Conservation (phyloP, 53 echinoderm and acorn worm genomes). For the Glandiceps talaboti region DNA sequence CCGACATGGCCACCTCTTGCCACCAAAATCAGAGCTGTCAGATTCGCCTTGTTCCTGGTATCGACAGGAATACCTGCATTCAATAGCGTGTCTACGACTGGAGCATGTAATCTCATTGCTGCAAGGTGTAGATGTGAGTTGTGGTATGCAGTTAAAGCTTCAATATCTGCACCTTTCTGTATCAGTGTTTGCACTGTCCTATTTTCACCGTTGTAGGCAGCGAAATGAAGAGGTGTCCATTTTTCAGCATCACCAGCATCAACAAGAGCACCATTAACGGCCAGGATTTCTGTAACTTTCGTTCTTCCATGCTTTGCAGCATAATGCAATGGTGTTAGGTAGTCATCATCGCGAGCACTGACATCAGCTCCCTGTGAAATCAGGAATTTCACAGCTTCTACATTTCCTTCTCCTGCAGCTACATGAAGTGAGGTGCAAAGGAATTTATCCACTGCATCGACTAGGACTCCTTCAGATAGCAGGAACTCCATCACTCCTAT, state of each 20-base stretch:
- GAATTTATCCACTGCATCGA: background rate
- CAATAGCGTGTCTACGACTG: background rate
- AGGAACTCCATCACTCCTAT: background rate
- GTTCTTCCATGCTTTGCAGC: slow-evolving; percentile 31
- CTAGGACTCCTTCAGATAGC: background rate
- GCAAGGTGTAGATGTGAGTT: slow-evolving; percentile 46
- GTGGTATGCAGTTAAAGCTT: slow-evolving; percentile 16
- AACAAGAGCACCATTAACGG: background rate
- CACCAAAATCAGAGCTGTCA: background rate
- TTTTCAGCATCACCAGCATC: slow-evolving; percentile 33
- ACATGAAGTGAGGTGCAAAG: background rate
- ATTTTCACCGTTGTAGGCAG: slow-evolving; percentile 25
- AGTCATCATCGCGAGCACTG: slow-evolving; percentile 18
- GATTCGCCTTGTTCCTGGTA: background rate
- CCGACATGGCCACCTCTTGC: background rate
- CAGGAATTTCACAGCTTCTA: slow-evolving; percentile 6
- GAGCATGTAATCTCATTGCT: slow-evolving; percentile 14
- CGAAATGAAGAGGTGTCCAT: slow-evolving; percentile 38
- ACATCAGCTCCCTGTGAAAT: slow-evolving; percentile 28
- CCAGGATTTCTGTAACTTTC: background rate
- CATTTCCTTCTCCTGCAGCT: background rate
- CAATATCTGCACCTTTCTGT: slow-evolving; percentile 25
- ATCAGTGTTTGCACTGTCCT: slow-evolving; percentile 22
- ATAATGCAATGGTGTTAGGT: slow-evolving; percentile 33
- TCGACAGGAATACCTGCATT: background rate